Evolutionary conservation across 2,888 invertebrate species (phyloP).

Genomic region (Uloborus plumipes): DNA sequence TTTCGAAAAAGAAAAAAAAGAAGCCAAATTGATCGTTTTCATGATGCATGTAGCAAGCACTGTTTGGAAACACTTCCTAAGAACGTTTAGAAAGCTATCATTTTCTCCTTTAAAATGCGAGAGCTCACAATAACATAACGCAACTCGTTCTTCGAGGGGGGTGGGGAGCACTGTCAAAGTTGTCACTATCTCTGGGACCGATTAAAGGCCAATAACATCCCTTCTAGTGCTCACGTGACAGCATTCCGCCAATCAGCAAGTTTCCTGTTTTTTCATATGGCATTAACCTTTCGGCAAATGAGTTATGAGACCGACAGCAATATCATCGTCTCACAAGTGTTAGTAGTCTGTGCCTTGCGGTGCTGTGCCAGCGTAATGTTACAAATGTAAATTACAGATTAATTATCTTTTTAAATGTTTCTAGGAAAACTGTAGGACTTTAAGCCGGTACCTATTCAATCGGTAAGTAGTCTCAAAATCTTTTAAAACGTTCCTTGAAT

Average conservation of each 20-base stretch:
- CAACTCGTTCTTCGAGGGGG: background rate
- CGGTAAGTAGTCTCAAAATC: no score
- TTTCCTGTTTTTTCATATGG: constrained; percentile 51
- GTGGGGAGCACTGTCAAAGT: constrained; percentile 40
- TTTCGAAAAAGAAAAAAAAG: no score
- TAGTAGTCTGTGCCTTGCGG: constrained; percentile 39
- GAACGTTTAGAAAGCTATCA: no score
- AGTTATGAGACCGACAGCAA: constrained; percentile 57
- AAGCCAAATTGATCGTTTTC: no score
- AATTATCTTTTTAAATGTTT: no score
- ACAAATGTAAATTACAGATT: no score
- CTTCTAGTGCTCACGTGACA: constrained; percentile 36
- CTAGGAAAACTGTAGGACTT: no score
- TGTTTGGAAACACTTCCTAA: no score
- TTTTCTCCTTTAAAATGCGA: background rate
- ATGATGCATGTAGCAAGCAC: no score
- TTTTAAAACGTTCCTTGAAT: no score
- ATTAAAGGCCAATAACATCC: constrained; percentile 61
- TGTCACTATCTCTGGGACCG: constrained; percentile 42
- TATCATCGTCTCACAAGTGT: constrained; percentile 54
- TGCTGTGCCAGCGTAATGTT: constrained; percentile 39
- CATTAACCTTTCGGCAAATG: constrained; percentile 61
- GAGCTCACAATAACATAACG: background rate
- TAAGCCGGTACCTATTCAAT: no score
- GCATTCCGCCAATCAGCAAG: constrained; percentile 18